Evolutionary conservation across 1,140 invertebrate genomes (phyloP).

Genomic region (Papilio xuthus): DNA sequence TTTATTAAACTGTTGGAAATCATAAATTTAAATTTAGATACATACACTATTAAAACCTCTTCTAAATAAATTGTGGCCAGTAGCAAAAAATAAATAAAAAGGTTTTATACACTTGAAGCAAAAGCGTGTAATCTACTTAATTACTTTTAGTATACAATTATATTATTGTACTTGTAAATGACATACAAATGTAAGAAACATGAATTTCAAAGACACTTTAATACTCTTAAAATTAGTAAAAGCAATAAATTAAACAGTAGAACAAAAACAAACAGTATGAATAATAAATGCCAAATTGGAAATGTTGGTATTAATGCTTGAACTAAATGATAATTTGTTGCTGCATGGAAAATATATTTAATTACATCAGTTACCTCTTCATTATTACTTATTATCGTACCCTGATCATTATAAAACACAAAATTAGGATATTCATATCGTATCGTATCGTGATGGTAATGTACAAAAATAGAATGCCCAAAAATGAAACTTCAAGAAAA

Average conservation of each 20-base stretch:
- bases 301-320: not conserved
- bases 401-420: constrained; percentile 69
- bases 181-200: not conserved
- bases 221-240: not conserved
- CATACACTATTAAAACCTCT: not conserved
- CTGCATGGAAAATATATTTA: constrained; percentile 36
- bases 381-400: constrained; percentile 60
- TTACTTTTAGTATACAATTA: not conserved
- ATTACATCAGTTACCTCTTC: constrained; percentile 63
- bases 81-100: not conserved
- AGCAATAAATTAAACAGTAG: not conserved
- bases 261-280: constrained; percentile 1
- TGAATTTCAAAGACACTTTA: not conserved
- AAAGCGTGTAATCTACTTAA: no score
- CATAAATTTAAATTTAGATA: no score
- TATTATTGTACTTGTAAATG: not conserved
- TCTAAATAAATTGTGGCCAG: not conserved
- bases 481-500: constrained; percentile 75
- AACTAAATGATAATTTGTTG: constrained; percentile 27
- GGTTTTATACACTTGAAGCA: not conserved
- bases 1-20: no score
- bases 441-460: constrained; percentile 79
- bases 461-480: constrained; percentile 81
- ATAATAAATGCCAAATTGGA: not conserved
- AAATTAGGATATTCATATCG: constrained; percentile 76